These are phyloP conservation scores for Pachymerium ferrugineum DNA, from an alignment of 2,888 invertebrate genomes.

Conservation along the genomic window DNA sequence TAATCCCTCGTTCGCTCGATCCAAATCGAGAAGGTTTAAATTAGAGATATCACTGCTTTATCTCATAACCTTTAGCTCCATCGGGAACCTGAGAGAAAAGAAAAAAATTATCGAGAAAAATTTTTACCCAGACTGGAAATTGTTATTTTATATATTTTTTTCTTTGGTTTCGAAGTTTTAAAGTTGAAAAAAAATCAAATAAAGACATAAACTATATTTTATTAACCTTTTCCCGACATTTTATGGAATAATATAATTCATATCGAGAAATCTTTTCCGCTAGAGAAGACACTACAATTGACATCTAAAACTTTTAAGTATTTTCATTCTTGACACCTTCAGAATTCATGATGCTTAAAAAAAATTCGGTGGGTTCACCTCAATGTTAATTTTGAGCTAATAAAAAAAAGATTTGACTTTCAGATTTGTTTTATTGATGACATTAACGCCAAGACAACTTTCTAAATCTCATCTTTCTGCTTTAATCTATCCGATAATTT, in stretches of 20 bases:
- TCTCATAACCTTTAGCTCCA: constrained; percentile 3
- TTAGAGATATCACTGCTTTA: constrained; percentile 7
- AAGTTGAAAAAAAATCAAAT: no score
- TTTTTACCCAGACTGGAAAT: not conserved
- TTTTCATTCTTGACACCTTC: no score
- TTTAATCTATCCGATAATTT: not conserved
- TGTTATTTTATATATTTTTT: not conserved
- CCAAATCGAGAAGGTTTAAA: constrained; percentile 5
- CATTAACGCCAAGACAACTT: not conserved
- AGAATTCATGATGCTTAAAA: no score
- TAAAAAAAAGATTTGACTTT: not conserved
- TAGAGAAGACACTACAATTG: no score
- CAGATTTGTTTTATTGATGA: not conserved
- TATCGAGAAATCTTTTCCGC: no score
- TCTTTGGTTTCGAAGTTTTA: no score
- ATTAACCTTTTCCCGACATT: no score
- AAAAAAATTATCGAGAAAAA: not conserved
- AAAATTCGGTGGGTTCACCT: no score
- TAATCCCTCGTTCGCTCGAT: constrained; percentile 3
- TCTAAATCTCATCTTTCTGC: not conserved
- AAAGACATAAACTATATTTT: no score
- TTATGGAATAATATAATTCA: no score
- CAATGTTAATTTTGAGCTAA: no score
- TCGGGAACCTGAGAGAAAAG: not conserved
- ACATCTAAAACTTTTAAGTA: no score